Percentiles rank a stretch among this genome's conserved stretches.
Conservation (phyloP, 2,888 invertebrate species). For the Miltochrista miniata region DNA sequence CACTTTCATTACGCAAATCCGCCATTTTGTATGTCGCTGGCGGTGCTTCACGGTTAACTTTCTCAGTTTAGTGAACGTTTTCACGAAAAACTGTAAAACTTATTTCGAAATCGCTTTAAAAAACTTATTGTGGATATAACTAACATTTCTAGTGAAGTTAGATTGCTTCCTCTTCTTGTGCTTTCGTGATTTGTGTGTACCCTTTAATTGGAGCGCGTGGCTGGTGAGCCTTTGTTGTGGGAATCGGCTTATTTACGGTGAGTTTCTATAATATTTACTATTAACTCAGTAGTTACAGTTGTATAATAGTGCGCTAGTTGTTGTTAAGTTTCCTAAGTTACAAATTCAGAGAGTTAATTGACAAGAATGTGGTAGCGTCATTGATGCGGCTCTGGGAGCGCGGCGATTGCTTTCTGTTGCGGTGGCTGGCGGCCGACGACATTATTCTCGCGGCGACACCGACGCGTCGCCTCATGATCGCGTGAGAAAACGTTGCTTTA, state of each 20-base stretch:
- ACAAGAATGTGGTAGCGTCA: constrained; percentile 67
- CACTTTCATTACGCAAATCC: constrained; percentile 82
- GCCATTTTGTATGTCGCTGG: constrained; percentile 84
- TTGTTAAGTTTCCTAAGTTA: constrained; percentile 28
- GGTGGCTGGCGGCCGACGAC: constrained; percentile 64
- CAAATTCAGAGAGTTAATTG: constrained; percentile 33
- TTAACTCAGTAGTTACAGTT: constrained; percentile 36
- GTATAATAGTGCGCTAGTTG: constrained; percentile 21
- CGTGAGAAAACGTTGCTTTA: constrained; percentile 62
- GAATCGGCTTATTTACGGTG: constrained; percentile 78
- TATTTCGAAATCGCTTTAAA: constrained; percentile 61
- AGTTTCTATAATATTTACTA: constrained; percentile 57
- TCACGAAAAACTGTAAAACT: constrained; percentile 74
- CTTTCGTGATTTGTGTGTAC: constrained; percentile 81
- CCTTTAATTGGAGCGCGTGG: constrained; percentile 83
- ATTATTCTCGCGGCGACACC: constrained; percentile 66
- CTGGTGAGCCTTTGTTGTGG: constrained; percentile 83
- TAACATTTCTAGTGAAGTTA: constrained; percentile 64
- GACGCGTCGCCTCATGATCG: constrained; percentile 70
- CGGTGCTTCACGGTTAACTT: constrained; percentile 78
- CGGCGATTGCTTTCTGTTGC: constrained; percentile 58
- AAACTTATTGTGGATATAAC: constrained; percentile 61
- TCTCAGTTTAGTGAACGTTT: constrained; percentile 74
- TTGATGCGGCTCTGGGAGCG: constrained; percentile 56
- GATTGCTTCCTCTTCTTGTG: constrained; percentile 68